Conservation (phyloP, 2,888 invertebrate genomes). For the Nymphalis polychloros region DNA sequence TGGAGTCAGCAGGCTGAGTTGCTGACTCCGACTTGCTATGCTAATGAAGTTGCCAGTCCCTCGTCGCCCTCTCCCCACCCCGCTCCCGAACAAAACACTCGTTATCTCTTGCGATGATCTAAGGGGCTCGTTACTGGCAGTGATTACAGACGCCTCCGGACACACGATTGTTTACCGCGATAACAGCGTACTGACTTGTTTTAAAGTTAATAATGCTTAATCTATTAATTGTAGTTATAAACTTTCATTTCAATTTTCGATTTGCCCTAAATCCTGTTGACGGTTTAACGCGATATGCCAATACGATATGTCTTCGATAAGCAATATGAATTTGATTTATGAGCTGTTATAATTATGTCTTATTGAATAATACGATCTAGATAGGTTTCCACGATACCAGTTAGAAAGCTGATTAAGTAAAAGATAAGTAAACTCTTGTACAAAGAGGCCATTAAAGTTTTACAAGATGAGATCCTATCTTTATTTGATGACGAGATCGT, state of each 20-base stretch:
- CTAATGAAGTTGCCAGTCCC: constrained; percentile 62
- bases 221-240: constrained; percentile 26
- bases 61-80: constrained; percentile 42
- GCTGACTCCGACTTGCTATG: constrained; percentile 63
- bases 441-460: constrained; percentile 46
- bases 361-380: constrained; percentile 16
- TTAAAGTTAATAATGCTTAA: constrained; percentile 48
- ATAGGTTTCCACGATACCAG: constrained; percentile 14
- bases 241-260: constrained; percentile 26
- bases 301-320: not conserved
- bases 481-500: constrained; percentile 46
- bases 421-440: constrained; percentile 41
- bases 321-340: not conserved
- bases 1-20: constrained; percentile 60
- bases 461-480: constrained; percentile 45
- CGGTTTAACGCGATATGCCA: not conserved
- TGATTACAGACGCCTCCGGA: constrained; percentile 66
- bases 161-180: constrained; percentile 64
- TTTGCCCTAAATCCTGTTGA: constrained; percentile 3
- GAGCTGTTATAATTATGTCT: not conserved
- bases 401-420: constrained; percentile 38
- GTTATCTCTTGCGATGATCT: constrained; percentile 69
- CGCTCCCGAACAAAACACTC: constrained; percentile 52
- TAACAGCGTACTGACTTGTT: constrained; percentile 46
- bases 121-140: constrained; percentile 53